Conservation (phyloP, 1,140 invertebrate species). For the Lordiphosa clarofinis region DNA sequence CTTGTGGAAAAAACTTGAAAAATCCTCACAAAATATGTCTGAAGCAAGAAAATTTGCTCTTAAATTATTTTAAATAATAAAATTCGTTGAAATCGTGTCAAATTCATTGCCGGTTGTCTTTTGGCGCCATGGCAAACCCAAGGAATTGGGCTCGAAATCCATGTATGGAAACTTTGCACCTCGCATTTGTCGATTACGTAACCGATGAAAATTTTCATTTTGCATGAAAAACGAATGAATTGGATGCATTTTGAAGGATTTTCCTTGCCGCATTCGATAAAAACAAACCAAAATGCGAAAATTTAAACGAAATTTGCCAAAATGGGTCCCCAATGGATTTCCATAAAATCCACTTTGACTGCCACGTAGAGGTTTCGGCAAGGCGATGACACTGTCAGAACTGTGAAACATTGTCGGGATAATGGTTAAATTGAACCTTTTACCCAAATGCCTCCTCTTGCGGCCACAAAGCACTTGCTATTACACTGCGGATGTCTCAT, state of each 20-base stretch:
- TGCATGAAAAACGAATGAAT: constrained; percentile 35
- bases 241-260: constrained; percentile 41
- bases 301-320: constrained; percentile 86
- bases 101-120: constrained; percentile 14
- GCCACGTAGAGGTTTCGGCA: constrained; percentile 47
- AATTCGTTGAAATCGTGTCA: constrained; percentile 2
- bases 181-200: constrained; percentile 69
- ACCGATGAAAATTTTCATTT: constrained; percentile 64
- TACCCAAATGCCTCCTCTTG: constrained; percentile 23
- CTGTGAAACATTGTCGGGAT: constrained; percentile 63
- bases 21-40: constrained; percentile 1
- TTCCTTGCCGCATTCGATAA: constrained; percentile 58
- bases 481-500: constrained; percentile 50
- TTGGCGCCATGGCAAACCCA: constrained; percentile 40
- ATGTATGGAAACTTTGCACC: constrained; percentile 59
- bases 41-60: constrained; percentile 1
- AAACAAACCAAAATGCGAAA: constrained; percentile 64
- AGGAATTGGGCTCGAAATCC: constrained; percentile 41
- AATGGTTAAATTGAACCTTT: constrained; percentile 37
- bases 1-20: not conserved
- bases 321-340: constrained; percentile 84
- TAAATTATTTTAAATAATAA: constrained; percentile 4
- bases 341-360: constrained; percentile 80
- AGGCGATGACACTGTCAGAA: constrained; percentile 40
- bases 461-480: constrained; percentile 11